A percentile compares a stretch with the other conserved stretches of the same genome.
Conservation (phyloP, 2,113 vertebrate genomes). For the Ciconia boyciana region DNA sequence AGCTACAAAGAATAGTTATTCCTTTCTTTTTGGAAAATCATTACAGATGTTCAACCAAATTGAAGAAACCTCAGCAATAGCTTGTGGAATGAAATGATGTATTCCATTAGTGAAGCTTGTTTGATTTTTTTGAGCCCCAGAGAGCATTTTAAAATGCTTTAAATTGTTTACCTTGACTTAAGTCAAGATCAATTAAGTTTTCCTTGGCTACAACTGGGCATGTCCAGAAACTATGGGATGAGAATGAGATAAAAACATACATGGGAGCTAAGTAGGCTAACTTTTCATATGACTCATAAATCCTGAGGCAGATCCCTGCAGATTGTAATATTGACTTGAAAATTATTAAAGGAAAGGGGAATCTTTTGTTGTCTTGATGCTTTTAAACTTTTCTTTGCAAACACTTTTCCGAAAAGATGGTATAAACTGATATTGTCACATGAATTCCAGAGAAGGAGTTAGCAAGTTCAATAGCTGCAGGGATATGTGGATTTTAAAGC, state of each 20-base stretch:
- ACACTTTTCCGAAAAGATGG: not conserved
- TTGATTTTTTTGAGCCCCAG: not conserved
- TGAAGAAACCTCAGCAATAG: not conserved
- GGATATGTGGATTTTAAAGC: not conserved
- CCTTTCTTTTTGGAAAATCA: not conserved
- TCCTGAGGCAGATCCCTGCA: not conserved
- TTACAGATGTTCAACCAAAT: not conserved
- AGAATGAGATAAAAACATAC: not conserved
- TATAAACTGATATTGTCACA: not conserved
- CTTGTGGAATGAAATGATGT: not conserved
- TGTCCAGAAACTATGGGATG: not conserved
- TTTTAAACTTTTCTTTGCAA: not conserved
- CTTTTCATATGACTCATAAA: not conserved
- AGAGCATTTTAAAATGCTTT: conserved; percentile 11
- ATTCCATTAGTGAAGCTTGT: not conserved
- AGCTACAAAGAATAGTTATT: not conserved
- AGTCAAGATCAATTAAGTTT: conserved; percentile 1
- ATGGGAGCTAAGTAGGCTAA: not conserved
- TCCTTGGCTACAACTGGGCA: not conserved
- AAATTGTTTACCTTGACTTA: conserved; percentile 13
- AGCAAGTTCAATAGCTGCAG: not conserved
- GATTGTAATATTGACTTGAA: not conserved
- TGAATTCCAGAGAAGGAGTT: not conserved
- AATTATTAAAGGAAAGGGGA: not conserved
- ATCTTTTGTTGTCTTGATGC: not conserved